Conservation (phyloP, 1,140 invertebrate genomes). For the Bacillus rossius region DNA sequence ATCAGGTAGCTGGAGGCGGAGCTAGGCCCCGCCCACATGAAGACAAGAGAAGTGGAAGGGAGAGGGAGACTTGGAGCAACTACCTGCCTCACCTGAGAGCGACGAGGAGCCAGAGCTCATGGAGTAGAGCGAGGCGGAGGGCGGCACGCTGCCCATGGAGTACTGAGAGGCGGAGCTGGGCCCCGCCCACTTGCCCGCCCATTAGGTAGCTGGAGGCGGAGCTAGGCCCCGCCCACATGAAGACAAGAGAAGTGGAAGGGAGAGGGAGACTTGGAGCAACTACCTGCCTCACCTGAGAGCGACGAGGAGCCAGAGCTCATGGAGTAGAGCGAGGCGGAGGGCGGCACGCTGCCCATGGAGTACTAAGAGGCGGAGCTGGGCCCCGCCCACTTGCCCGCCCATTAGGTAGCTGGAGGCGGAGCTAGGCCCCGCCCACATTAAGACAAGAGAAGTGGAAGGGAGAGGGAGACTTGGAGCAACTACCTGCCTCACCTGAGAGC, state of each 20-base stretch:
- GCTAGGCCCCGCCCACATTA: slow-evolving; percentile 38
- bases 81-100: slow-evolving; percentile 50
- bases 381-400: slow-evolving; percentile 40
- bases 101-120: slow-evolving; percentile 72
- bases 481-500: slow-evolving; percentile 44
- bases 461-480: too few relatives aligned
- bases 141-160: slow-evolving; percentile 55
- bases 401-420: slow-evolving; percentile 50
- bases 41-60: too few relatives aligned
- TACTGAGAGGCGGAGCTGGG: slow-evolving; percentile 48
- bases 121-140: slow-evolving; percentile 80
- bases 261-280: too few relatives aligned
- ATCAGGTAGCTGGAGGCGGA: slow-evolving; percentile 50
- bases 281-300: too few relatives aligned
- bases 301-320: slow-evolving; percentile 72
- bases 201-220: slow-evolving; percentile 50
- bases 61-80: too few relatives aligned
- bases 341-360: slow-evolving; percentile 41
- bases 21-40: slow-evolving; percentile 41
- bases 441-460: too few relatives aligned
- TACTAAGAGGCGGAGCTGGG: slow-evolving; percentile 48
- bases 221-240: slow-evolving; percentile 41
- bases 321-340: slow-evolving; percentile 80
- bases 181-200: slow-evolving; percentile 45
- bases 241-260: too few relatives aligned